phyloP scores from a whole-genome alignment of 2,113 vertebrate genomes.

The Arvicanthis niloticus region DNA sequence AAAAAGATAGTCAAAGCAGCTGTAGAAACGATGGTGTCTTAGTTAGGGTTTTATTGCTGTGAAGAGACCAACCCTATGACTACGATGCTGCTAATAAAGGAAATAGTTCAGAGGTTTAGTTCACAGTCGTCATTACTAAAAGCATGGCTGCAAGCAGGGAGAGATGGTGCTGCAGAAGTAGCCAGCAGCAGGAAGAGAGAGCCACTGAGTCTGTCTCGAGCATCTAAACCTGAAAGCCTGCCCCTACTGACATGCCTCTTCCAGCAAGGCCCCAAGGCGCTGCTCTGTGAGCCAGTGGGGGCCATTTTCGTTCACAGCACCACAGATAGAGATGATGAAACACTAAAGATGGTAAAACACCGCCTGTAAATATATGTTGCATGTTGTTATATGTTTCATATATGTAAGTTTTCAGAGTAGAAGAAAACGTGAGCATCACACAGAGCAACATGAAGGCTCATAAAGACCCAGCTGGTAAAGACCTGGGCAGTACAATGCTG shows the following conservation, averaged over 20 bases:
- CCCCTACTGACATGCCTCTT: not conserved
- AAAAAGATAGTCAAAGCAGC: constrained; percentile 32
- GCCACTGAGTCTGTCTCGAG: not conserved
- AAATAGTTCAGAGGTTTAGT: not conserved
- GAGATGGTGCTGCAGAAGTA: not conserved
- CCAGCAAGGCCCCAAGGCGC: not conserved
- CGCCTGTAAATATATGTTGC: not conserved
- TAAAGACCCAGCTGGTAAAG: not conserved
- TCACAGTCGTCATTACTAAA: not conserved
- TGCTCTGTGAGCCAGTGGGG: not conserved
- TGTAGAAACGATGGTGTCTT: not conserved
- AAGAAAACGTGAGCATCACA: not conserved
- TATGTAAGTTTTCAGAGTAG: not conserved
- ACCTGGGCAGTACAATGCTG: not conserved
- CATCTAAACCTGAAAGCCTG: not conserved
- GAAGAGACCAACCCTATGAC: not conserved
- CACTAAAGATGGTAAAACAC: not conserved
- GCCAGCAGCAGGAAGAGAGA: not conserved
- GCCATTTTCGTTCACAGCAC: not conserved
- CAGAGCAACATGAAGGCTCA: not conserved
- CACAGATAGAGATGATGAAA: not conserved
- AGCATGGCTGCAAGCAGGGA: not conserved
- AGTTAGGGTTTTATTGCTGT: not conserved
- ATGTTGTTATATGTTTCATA: not conserved
- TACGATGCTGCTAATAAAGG: not conserved